Conservation (phyloP, 2,113 vertebrate genomes). For the Eulemur rufifrons region DNA sequence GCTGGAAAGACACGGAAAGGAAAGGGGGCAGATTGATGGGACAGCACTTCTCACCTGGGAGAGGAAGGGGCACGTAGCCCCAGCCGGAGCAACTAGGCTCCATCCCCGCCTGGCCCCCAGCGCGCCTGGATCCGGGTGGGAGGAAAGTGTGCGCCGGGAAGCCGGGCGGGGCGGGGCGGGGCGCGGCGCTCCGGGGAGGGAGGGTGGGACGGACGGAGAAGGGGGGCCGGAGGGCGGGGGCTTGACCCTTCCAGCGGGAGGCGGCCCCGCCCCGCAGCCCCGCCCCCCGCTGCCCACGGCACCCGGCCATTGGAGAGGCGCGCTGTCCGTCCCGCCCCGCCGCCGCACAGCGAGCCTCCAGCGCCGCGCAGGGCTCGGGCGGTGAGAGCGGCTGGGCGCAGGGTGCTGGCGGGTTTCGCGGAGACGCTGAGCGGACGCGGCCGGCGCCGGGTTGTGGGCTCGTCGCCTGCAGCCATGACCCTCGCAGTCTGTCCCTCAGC, state of each 20-base stretch:
- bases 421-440: not conserved
- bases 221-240: not conserved
- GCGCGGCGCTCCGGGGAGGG: not conserved
- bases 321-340: slow-evolving; percentile 63
- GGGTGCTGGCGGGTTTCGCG: not conserved
- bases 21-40: not conserved
- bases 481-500: not conserved
- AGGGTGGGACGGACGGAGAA: not conserved
- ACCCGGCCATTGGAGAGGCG: slow-evolving; percentile 61
- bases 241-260: slow-evolving; percentile 27
- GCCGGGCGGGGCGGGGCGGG: not conserved
- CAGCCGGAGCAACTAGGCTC: not conserved
- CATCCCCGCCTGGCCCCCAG: not conserved
- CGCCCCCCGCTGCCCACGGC: not conserved
- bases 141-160: slow-evolving; percentile 10
- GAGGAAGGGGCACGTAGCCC: not conserved
- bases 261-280: not conserved
- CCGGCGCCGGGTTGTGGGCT: slow-evolving; percentile 14
- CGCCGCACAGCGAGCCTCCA: slow-evolving; percentile 68
- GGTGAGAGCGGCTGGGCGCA: not conserved
- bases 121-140: not conserved
- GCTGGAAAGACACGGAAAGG: not conserved
- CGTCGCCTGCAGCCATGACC: slow-evolving; percentile 65
- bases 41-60: slow-evolving; percentile 38
- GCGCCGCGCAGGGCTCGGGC: not conserved